Evolutionary conservation across 2,113 vertebrate genomes (phyloP).

Genomic region (Lepus timidus): DNA sequence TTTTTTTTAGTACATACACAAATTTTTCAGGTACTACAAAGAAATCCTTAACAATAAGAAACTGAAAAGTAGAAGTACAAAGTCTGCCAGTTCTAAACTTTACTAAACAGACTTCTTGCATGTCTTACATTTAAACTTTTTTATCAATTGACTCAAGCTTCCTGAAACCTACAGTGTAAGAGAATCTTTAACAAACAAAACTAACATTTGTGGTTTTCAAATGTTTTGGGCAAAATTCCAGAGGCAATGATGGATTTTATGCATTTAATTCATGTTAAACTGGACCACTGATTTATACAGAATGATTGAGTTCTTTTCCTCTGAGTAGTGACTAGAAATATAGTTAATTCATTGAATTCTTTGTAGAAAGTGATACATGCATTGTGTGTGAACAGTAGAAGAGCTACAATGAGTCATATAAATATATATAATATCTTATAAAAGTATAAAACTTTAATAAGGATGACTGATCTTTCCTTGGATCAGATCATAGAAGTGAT

Average conservation of each 20-base stretch:
- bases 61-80: constrained; percentile 73
- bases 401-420: constrained; percentile 29
- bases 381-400: constrained; percentile 63
- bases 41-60: constrained; percentile 79
- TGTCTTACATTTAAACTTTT: constrained; percentile 83
- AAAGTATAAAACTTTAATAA: constrained; percentile 35
- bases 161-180: constrained; percentile 70
- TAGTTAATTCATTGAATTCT: constrained; percentile 65
- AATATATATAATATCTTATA: constrained; percentile 16
- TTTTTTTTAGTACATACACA: constrained; percentile 76
- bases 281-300: constrained; percentile 63
- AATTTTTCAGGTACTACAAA: constrained; percentile 81
- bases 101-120: constrained; percentile 73
- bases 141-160: constrained; percentile 70
- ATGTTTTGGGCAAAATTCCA: constrained; percentile 73
- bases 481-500: constrained; percentile 56
- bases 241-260: constrained; percentile 76
- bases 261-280: constrained; percentile 78
- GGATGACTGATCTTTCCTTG: constrained; percentile 32
- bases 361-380: constrained; percentile 52
- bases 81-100: constrained; percentile 78
- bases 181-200: constrained; percentile 81
- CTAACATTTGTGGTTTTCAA: constrained; percentile 79
- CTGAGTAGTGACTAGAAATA: background rate
- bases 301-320: constrained; percentile 1